A percentile compares a stretch with the other conserved stretches of the same genome.
phyloP scores from a whole-genome alignment of 1,140 invertebrate genomes.

The Littorina saxatilis region DNA sequence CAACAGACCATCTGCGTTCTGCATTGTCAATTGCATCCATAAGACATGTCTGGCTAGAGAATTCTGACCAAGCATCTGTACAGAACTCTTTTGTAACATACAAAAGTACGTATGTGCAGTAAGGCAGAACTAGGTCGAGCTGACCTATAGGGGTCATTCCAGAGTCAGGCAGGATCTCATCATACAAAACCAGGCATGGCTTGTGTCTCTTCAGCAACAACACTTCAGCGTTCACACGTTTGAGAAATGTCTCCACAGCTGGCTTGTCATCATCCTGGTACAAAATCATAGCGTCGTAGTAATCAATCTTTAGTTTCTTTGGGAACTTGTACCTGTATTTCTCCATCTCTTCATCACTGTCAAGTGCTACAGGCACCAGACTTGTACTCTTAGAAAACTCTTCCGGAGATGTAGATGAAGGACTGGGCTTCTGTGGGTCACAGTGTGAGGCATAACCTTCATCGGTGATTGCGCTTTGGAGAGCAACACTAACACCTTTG shows the following conservation, averaged over 20 bases:
- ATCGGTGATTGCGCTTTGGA: not conserved
- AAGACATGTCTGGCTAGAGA: not conserved
- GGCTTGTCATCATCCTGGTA: not conserved
- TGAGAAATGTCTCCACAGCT: not conserved
- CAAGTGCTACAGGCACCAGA: not conserved
- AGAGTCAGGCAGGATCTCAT: not conserved
- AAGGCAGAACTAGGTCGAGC: not conserved
- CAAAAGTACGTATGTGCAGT: conserved; percentile 21
- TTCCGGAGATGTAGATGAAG: not conserved
- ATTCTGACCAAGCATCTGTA: conserved; percentile 4
- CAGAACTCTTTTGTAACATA: conserved; percentile 11
- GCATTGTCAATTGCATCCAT: not conserved
- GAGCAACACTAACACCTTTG: not conserved
- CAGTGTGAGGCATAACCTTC: too few relatives aligned
- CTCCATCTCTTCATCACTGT: not conserved
- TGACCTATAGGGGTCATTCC: not conserved
- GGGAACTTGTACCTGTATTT: not conserved
- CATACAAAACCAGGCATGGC: conserved; percentile 3
- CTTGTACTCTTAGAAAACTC: not conserved
- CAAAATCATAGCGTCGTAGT: conserved; percentile 20
- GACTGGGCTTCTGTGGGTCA: not conserved
- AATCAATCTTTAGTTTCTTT: not conserved
- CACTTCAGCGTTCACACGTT: not conserved
- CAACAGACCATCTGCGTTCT: conserved; percentile 9
- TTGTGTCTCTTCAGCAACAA: not conserved